Evolutionary conservation across 2,113 vertebrate species (phyloP).

Genomic region (Azemiops feae): DNA sequence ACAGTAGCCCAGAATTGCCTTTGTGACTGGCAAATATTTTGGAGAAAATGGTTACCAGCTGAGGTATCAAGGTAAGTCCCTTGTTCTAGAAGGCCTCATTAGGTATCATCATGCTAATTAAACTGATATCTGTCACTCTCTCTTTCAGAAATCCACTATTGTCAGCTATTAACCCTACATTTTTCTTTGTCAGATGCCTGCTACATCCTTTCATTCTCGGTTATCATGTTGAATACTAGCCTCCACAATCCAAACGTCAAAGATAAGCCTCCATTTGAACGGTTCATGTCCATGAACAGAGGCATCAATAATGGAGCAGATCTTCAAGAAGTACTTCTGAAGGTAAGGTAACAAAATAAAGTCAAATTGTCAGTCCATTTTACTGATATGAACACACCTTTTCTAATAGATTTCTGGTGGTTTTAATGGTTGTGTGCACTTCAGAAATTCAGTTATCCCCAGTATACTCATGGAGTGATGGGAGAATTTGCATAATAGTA

Average conservation of each 20-base stretch:
- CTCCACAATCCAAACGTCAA: slow-evolving; percentile 96
- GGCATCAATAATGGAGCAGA: slow-evolving; percentile 88
- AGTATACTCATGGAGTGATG: neutral
- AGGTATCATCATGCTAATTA: neutral
- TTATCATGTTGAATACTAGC: slow-evolving; percentile 98
- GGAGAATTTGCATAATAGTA: neutral
- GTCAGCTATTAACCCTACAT: neutral
- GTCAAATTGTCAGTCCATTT: neutral
- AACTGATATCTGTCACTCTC: neutral
- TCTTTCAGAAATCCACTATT: neutral
- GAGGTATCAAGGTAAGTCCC: neutral
- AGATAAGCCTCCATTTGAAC: slow-evolving; percentile 87
- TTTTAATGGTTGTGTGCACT: neutral
- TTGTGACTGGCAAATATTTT: neutral
- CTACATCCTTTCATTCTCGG: slow-evolving; percentile 93
- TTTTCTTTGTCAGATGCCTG: slow-evolving; percentile 82
- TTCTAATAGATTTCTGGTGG: neutral
- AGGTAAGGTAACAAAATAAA: slow-evolving; percentile 70
- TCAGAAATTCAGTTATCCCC: neutral
- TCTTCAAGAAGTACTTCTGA: slow-evolving; percentile 82
- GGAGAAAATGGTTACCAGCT: neutral
- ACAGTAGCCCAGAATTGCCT: neutral
- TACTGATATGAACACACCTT: neutral
- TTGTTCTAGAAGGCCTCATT: neutral
- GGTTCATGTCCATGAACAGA: slow-evolving; percentile 90